Evolutionary conservation across 2,113 vertebrate genomes (phyloP).

Genomic region (Cynopterus brachyotis): DNA sequence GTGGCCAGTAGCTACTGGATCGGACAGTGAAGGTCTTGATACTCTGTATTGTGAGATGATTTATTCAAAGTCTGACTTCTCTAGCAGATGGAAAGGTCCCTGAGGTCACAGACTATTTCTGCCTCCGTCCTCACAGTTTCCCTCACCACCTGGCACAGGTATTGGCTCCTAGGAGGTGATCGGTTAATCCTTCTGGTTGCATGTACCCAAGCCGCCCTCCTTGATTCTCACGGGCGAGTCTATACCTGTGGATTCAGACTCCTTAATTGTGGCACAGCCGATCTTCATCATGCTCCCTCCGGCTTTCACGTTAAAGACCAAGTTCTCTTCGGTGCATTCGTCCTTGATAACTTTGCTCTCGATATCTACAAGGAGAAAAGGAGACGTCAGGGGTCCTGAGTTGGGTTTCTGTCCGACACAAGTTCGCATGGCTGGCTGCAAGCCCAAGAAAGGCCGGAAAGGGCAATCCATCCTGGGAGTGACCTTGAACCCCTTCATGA

Average conservation of each 20-base stretch:
- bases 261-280: not conserved
- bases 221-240: not conserved
- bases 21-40: not conserved
- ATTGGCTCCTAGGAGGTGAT: not conserved
- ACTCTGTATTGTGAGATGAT: too few species aligned
- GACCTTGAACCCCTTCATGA: not conserved
- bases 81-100: not conserved
- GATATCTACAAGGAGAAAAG: slow-evolving; percentile 49
- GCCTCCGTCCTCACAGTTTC: not conserved
- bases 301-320: slow-evolving; percentile 14
- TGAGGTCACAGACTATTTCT: not conserved
- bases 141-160: not conserved
- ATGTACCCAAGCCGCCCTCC: not conserved
- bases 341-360: slow-evolving; percentile 57
- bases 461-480: not conserved
- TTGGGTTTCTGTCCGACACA: not conserved
- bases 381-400: not conserved
- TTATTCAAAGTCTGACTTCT: not conserved
- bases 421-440: too few species aligned
- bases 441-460: not conserved
- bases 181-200: rapidly evolving
- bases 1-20: not conserved
- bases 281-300: slow-evolving; percentile 52
- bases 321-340: not conserved
- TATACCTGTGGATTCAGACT: slow-evolving; percentile 53